phyloP scores from a whole-genome alignment of 2,797 vertebrate species.

The Monodelphis domestica region DNA sequence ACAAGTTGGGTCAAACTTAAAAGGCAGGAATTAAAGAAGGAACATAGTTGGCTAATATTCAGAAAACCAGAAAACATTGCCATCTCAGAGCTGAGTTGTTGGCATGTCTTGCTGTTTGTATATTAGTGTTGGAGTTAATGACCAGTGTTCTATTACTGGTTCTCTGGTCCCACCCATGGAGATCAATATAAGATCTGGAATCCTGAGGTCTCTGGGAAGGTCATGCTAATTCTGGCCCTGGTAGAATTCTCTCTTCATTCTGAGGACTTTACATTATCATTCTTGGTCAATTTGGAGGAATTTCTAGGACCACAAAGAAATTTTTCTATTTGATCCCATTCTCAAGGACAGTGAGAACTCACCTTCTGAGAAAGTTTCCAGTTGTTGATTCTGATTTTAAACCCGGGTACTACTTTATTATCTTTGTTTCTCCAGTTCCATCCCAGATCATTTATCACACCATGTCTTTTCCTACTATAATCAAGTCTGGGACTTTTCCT shows the following conservation, averaged over 20 bases:
- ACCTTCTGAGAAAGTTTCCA: too few species aligned
- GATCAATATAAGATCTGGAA: background rate
- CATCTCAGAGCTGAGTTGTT: background rate
- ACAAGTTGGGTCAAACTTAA: background rate
- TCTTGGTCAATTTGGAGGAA: background rate
- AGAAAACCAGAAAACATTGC: conserved; percentile 4
- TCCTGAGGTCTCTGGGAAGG: background rate
- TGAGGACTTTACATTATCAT: background rate
- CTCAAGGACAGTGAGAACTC: background rate
- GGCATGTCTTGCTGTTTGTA: background rate
- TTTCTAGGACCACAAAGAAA: background rate
- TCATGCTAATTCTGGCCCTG: background rate
- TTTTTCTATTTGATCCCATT: background rate
- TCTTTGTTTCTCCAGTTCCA: background rate
- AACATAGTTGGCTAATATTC: background rate
- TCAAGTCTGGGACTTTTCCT: background rate
- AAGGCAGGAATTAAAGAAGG: background rate
- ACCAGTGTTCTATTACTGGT: background rate
- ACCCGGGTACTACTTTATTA: background rate
- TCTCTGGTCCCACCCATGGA: background rate
- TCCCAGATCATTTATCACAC: background rate
- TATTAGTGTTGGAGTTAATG: background rate
- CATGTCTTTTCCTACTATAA: background rate
- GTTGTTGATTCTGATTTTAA: background rate
- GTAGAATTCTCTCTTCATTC: background rate